Percentiles rank a stretch among this genome's conserved stretches.
These are phyloP conservation scores for Sphenodon punctatus DNA, from an alignment of 2,797 vertebrate species.

Conservation along the genomic window DNA sequence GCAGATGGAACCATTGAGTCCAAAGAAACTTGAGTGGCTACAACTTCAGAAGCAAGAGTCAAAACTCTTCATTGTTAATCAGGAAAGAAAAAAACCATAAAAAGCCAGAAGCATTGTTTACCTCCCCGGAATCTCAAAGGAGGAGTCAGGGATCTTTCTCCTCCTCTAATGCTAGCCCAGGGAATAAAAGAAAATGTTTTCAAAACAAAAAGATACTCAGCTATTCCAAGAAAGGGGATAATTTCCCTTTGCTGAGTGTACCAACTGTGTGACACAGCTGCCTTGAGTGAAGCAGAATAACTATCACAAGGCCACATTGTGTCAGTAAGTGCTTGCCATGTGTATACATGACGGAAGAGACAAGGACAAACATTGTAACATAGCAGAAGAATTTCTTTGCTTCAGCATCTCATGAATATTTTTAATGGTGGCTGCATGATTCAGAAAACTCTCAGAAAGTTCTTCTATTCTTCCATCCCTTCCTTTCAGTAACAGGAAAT, in stretches of 20 bases:
- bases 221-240: conserved; percentile 6
- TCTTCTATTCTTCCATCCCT: too few relatives aligned
- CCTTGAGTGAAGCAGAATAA: conserved; percentile 60
- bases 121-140: not conserved
- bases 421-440: conserved; percentile 47
- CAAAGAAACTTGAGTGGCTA: not conserved
- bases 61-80: not conserved
- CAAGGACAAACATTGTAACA: conserved; percentile 30
- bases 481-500: not conserved
- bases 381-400: conserved; percentile 50
- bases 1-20: not conserved
- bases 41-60: not conserved
- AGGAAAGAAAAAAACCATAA: not conserved
- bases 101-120: not conserved
- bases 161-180: conserved; percentile 24
- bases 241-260: conserved; percentile 54
- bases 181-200: conserved; percentile 39
- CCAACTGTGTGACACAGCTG: conserved; percentile 56
- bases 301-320: conserved; percentile 51
- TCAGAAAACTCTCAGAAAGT: not conserved
- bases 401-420: conserved; percentile 58
- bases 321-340: conserved; percentile 46
- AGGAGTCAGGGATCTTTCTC: not conserved
- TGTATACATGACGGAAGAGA: conserved; percentile 40
- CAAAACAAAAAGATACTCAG: conserved; percentile 39